Percentiles rank a stretch among this genome's conserved stretches.
Conservation (phyloP, 1,140 invertebrate species). For the Drosophila sp. region DNA sequence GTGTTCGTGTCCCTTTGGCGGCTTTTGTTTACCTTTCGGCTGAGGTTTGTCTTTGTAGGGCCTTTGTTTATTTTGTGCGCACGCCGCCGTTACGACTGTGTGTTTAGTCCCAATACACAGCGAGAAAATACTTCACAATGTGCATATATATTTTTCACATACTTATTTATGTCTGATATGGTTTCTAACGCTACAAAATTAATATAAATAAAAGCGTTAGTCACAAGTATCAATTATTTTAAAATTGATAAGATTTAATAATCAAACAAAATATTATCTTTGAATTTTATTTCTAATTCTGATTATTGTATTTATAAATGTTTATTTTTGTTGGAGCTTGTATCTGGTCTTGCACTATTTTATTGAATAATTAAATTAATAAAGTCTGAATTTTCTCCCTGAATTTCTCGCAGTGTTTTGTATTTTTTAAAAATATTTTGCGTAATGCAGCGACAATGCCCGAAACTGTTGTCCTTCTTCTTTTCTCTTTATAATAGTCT, state of each 20-base stretch:
- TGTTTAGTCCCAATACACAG: conserved; percentile 31
- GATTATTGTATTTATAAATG: too few relatives aligned
- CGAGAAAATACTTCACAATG: conserved; percentile 8
- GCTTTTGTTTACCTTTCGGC: conserved; percentile 72
- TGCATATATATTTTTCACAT: too few relatives aligned
- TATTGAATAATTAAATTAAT: background rate
- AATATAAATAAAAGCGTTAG: too few relatives aligned
- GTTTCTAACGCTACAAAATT: too few relatives aligned
- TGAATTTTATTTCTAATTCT: too few relatives aligned
- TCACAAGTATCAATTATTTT: too few relatives aligned
- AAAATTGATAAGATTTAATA: too few relatives aligned
- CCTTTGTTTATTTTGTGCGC: conserved; percentile 76
- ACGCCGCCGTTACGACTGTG: conserved; percentile 35
- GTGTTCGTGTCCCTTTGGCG: conserved; percentile 61
- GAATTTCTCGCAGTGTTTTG: conserved; percentile 26
- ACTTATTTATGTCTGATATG: too few relatives aligned
- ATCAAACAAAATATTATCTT: too few relatives aligned
- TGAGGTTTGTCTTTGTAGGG: conserved; percentile 54
- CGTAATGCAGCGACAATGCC: conserved; percentile 49
- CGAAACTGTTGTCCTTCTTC: conserved; percentile 57
- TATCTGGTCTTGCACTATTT: too few relatives aligned
- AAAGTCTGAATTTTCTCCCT: too few relatives aligned
- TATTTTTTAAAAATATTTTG: conserved; percentile 53
- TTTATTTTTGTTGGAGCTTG: too few relatives aligned
- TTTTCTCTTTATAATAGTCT: conserved; percentile 60